Percentiles rank a stretch among this genome's conserved stretches.
Evolutionary conservation across 2,113 vertebrate genomes (phyloP).

Genomic region (Salminus brasiliensis): DNA sequence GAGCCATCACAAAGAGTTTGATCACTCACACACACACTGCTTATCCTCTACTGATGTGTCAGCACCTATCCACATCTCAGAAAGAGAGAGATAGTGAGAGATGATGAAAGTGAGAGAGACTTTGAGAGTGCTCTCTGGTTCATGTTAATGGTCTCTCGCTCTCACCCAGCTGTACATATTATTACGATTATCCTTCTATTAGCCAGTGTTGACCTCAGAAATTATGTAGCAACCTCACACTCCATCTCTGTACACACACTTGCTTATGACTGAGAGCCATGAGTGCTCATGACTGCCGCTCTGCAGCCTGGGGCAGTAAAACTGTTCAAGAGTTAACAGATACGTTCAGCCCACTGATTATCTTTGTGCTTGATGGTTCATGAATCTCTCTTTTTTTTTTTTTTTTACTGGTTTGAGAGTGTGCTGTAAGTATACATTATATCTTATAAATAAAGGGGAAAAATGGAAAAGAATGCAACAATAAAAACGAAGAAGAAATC

Average conservation of each 20-base stretch:
- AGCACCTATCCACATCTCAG: slow-evolving; percentile 4
- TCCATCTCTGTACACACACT: not conserved
- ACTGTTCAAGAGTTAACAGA: no score
- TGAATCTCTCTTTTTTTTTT: not conserved
- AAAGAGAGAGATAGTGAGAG: not conserved
- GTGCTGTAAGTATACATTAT: no score
- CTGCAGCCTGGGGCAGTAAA: not conserved
- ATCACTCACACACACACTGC: slow-evolving; percentile 34
- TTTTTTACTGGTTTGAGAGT: not conserved
- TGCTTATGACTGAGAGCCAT: not conserved
- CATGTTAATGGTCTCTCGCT: not conserved
- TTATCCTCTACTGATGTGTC: slow-evolving; percentile 24
- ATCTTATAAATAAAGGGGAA: not conserved
- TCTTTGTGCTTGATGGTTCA: no score
- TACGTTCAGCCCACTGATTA: no score
- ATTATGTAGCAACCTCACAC: not conserved
- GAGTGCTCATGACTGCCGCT: not conserved
- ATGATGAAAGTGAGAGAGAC: not conserved
- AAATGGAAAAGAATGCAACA: no score
- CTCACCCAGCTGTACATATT: not conserved
- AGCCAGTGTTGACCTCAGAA: not conserved
- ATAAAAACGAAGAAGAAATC: no score
- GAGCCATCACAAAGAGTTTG: slow-evolving; percentile 48
- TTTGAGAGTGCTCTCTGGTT: not conserved
- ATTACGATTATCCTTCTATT: not conserved